Evolutionary conservation across 2,888 invertebrate genomes (phyloP), one percentile per base, ranked within the genome.

Genomic region (Scaptomyza flava): DNA sequence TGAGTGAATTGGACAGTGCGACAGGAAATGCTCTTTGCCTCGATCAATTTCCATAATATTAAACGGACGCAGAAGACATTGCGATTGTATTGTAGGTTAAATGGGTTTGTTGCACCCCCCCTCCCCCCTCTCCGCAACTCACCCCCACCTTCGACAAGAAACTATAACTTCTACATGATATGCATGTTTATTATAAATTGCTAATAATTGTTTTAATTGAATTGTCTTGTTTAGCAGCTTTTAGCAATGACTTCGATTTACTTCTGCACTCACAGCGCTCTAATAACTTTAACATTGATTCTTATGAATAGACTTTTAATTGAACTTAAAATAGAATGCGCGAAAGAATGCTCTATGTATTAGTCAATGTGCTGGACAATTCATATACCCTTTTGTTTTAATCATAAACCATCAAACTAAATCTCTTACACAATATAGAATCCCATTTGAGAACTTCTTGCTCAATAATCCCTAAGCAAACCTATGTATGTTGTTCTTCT

Each of bases 21-120:
- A 84, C 89, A 89, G 86, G 86, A 89, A 87, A 89, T 88, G 77
- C 89, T 88, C 86, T 81, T 86, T 75, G 83, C 72, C 87, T 64
- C 81, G 81, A 89, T 89, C 81, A 89, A 87, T 89, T 85, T 89
- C 89, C 89, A 89, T 88, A 88, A 87, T 89, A 87, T 89, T 79
- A 88, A 88, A 76, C 84, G 77, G 68, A 77, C 74, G 69, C 81
- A 41, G 45, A 68, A 87, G 81, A 72, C 82, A 76, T 76, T 84
- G 82, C 82, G 3, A 17, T 69, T 69, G 79, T 73, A 34, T 89
- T 89, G 89, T 87, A 80, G 88, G 89, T 88, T 89, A 88, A 87
- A 76, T 83, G 89, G 80, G 89, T 88, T 88, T 88, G 75, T 88
- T 88, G 89, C n/a, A n/a, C n/a, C n/a, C n/a, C 87, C 4, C 31